Conservation (phyloP, 2,888 invertebrate species). For the Trachelus troglodyta region DNA sequence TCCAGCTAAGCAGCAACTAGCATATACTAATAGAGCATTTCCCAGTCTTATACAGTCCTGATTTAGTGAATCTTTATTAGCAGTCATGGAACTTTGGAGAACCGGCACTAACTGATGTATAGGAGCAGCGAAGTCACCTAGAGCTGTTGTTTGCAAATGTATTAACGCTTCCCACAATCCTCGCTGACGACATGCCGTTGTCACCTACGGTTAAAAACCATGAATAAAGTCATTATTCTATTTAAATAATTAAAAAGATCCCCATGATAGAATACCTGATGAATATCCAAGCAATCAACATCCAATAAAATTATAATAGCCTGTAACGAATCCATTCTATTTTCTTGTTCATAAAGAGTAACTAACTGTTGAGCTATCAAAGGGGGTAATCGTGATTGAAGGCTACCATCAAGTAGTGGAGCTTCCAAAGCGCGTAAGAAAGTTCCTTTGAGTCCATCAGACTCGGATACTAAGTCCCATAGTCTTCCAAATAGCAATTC, state of each 20-base stretch:
- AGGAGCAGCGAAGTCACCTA: conserved; percentile 77
- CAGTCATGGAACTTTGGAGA: conserved; percentile 65
- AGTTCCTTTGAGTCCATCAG: conserved; percentile 72
- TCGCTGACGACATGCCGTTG: conserved; percentile 73
- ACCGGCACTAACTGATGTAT: conserved; percentile 74
- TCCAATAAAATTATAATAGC: conserved; percentile 75
- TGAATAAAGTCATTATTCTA: not conserved
- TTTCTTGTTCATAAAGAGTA: conserved; percentile 74
- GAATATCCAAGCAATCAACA: conserved; percentile 74
- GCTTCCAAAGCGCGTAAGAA: conserved; percentile 77
- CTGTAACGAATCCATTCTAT: conserved; percentile 76
- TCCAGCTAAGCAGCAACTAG: conserved; percentile 89
- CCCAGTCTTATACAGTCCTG: conserved; percentile 72
- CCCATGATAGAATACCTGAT: conserved; percentile 67
- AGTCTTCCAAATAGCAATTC: conserved; percentile 68
- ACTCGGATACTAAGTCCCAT: conserved; percentile 70
- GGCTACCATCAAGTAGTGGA: conserved; percentile 69
- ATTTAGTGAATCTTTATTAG: conserved; percentile 34
- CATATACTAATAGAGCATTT: conserved; percentile 86
- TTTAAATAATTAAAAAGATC: not conserved
- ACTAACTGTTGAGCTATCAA: conserved; percentile 75
- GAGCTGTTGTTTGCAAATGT: conserved; percentile 76
- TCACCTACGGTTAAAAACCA: conserved; percentile 61
- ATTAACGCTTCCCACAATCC: conserved; percentile 76
- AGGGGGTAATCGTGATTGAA: conserved; percentile 71